phyloP scores from a whole-genome alignment of 2,888 invertebrate genomes.

The Axea sp. region DNA sequence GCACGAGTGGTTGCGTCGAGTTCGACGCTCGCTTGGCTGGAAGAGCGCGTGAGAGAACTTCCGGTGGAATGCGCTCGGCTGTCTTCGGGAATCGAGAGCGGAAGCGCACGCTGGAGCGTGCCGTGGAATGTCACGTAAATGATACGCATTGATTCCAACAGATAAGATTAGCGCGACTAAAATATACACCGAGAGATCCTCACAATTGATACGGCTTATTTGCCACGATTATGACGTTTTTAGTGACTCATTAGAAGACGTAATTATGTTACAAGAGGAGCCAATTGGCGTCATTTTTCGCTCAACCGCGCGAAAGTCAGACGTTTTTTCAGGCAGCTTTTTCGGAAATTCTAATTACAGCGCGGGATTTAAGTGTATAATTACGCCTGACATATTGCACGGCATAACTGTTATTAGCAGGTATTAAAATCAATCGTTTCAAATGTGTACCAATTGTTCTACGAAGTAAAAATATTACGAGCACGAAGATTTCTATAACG shows the following conservation, averaged over 20 bases:
- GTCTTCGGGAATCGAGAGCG: slow-evolving; percentile 69
- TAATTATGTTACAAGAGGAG: background rate
- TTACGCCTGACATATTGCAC: too few species aligned
- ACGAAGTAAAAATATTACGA: too few species aligned
- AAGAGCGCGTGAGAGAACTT: slow-evolving; percentile 74
- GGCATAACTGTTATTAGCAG: too few species aligned
- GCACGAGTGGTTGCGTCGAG: slow-evolving; percentile 54
- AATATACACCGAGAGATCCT: slow-evolving; percentile 13
- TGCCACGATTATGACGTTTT: slow-evolving; percentile 28
- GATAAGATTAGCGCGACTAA: slow-evolving; percentile 46
- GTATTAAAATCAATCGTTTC: too few species aligned
- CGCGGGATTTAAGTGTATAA: too few species aligned
- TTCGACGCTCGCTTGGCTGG: slow-evolving; percentile 72
- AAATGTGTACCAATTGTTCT: too few species aligned
- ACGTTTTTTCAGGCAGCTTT: too few species aligned
- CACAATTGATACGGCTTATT: slow-evolving; percentile 20
- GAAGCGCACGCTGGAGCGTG: slow-evolving; percentile 66
- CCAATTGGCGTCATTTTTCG: background rate
- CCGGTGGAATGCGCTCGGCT: slow-evolving; percentile 68
- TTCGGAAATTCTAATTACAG: background rate
- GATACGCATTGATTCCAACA: slow-evolving; percentile 47
- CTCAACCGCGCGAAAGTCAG: too few species aligned
- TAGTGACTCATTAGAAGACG: slow-evolving; percentile 25
- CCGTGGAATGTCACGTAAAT: slow-evolving; percentile 58
- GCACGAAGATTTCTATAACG: too few species aligned